A percentile compares a stretch with the other conserved stretches of the same genome.
These are phyloP conservation scores for Drosophila barbarae DNA, from an alignment of 2,888 invertebrate species.

Conservation along the genomic window DNA sequence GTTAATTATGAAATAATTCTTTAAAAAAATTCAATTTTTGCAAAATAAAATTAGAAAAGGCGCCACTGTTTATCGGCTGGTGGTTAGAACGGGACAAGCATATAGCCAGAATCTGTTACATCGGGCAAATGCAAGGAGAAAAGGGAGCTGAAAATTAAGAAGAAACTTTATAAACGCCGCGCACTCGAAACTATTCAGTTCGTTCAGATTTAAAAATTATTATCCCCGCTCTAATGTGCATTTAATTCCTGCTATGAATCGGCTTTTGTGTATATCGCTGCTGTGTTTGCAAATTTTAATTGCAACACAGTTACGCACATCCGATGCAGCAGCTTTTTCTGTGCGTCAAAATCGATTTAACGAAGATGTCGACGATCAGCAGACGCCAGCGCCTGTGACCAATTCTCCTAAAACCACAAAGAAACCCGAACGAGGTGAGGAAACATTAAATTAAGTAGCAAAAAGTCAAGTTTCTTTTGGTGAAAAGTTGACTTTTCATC, in stretches of 20 bases:
- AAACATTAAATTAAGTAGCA: neutral
- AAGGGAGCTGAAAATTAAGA: no score
- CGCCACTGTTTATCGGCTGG: no score
- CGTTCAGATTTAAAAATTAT: neutral
- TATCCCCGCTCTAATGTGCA: neutral
- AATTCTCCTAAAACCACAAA: neutral
- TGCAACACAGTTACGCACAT: conserved; percentile 5
- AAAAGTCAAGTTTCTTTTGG: neutral
- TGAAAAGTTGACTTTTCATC: no score
- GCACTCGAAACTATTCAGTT: neutral
- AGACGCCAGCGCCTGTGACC: conserved; percentile 7
- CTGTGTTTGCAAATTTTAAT: conserved; percentile 37
- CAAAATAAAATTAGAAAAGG: no score
- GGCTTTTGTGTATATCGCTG: conserved; percentile 4
- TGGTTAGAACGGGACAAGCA: no score
- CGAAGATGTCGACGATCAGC: conserved; percentile 20
- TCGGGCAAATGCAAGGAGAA: no score
- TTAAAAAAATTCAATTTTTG: no score
- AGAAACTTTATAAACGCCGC: no score
- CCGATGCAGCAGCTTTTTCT: conserved; percentile 39
- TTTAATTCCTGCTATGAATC: conserved; percentile 7
- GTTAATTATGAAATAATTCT: no score
- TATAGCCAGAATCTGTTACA: no score
- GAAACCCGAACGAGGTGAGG: conserved; percentile 12
- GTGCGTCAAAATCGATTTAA: conserved; percentile 46